A percentile compares a stretch with the other conserved stretches of the same genome.
phyloP scores from a whole-genome alignment of 2,113 vertebrate genomes.

The Pteropus alecto region DNA sequence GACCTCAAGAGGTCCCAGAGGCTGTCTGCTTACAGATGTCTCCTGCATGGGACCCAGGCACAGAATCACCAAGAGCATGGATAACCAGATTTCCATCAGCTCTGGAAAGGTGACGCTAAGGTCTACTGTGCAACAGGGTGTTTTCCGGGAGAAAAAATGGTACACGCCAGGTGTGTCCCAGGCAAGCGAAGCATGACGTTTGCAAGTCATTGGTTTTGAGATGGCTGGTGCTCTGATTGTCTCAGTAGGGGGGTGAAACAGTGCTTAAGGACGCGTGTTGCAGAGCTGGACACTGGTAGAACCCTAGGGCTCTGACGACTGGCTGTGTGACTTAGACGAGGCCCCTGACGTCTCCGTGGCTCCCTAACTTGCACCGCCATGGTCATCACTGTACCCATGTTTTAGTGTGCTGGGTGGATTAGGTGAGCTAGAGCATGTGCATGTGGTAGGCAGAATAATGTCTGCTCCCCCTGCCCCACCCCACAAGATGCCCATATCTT shows the following conservation, averaged over 20 bases:
- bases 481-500: no score
- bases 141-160: background rate
- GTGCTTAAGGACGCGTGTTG: rapidly evolving
- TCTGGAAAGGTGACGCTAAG: background rate
- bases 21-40: rapidly evolving
- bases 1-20: no score
- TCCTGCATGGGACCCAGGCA: background rate
- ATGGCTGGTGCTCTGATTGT: background rate
- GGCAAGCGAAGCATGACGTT: background rate
- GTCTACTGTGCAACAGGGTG: background rate
- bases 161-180: background rate
- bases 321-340: background rate
- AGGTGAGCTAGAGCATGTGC: no score
- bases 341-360: background rate
- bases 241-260: no score
- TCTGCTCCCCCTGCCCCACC: no score
- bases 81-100: rapidly evolving
- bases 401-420: background rate
- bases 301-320: rapidly evolving
- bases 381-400: background rate
- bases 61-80: rapidly evolving
- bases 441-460: no score
- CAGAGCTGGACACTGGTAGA: background rate
- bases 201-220: no score
- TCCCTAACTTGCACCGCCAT: background rate